phyloP scores from a whole-genome alignment of 2,888 invertebrate species.

The Argyresthia albistria region DNA sequence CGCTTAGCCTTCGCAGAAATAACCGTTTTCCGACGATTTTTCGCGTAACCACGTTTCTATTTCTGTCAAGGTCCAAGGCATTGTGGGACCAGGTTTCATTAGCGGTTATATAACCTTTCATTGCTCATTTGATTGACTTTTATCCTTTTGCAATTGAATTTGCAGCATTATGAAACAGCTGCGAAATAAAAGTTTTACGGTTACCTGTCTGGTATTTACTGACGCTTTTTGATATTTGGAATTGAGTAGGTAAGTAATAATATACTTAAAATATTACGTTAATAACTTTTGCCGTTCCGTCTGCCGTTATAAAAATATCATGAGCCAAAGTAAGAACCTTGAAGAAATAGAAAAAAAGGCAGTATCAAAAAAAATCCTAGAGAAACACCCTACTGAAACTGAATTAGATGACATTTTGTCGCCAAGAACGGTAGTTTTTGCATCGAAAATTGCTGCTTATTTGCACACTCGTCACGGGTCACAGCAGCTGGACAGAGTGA shows the following conservation, averaged over 20 bases:
- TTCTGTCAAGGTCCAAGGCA: constrained; percentile 46
- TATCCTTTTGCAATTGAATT: neutral
- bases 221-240: too few relatives aligned
- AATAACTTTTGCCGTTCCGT: too few relatives aligned
- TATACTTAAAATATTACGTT: too few relatives aligned
- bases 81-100: constrained; percentile 21
- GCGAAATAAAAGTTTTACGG: neutral
- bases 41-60: constrained; percentile 50
- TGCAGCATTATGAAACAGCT: neutral
- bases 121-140: neutral
- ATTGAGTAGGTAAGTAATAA: too few relatives aligned
- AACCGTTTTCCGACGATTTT: constrained; percentile 64
- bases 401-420: too few relatives aligned
- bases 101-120: constrained; percentile 5
- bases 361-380: too few relatives aligned
- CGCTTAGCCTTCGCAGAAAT: constrained; percentile 55
- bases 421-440: too few relatives aligned
- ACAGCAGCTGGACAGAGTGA: constrained; percentile 5
- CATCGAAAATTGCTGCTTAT: too few relatives aligned
- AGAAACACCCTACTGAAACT: too few relatives aligned
- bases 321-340: too few relatives aligned
- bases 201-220: neutral
- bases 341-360: too few relatives aligned
- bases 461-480: constrained; percentile 9
- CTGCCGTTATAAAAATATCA: too few relatives aligned